Evolutionary conservation across 1,140 invertebrate species (phyloP).

Genomic region (Galleria mellonella): DNA sequence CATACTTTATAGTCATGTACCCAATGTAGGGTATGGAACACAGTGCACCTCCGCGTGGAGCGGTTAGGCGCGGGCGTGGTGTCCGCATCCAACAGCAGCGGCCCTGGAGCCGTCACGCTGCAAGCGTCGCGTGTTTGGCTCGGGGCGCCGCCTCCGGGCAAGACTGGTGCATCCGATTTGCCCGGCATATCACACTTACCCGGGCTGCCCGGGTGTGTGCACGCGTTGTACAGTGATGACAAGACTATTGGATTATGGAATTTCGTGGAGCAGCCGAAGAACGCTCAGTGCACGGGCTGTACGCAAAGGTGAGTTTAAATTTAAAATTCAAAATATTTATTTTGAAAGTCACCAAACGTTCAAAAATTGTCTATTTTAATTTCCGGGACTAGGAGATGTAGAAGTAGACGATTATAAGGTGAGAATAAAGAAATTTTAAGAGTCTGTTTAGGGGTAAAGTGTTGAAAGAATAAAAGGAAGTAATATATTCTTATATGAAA

Average conservation of each 20-base stretch:
- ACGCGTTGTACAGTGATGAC: conserved; percentile 86
- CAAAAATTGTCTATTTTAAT: no score
- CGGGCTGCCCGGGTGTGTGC: conserved; percentile 84
- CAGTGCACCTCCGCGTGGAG: conserved; percentile 45
- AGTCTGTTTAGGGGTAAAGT: no score
- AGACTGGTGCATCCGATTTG: conserved; percentile 26
- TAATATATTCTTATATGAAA: no score
- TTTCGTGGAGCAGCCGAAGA: conserved; percentile 77
- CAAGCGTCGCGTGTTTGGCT: conserved; percentile 33
- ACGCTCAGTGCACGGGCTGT: conserved; percentile 81
- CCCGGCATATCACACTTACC: no score
- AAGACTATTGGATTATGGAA: conserved; percentile 91
- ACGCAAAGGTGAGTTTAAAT: conserved; percentile 77
- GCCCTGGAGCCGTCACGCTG: conserved; percentile 17
- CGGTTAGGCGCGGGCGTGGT: conserved; percentile 22
- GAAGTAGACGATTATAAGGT: no score
- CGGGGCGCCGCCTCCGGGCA: conserved; percentile 38
- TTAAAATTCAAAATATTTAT: no score
- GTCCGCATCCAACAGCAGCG: conserved; percentile 33
- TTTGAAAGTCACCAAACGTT: no score
- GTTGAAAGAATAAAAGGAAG: no score
- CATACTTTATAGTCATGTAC: neutral
- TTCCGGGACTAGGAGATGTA: no score
- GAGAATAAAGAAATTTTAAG: no score
- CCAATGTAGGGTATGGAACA: conserved; percentile 51